Base-by-base conservation (phyloP, 1,140 invertebrate species). In the Leptoteleia sp. region DNA sequence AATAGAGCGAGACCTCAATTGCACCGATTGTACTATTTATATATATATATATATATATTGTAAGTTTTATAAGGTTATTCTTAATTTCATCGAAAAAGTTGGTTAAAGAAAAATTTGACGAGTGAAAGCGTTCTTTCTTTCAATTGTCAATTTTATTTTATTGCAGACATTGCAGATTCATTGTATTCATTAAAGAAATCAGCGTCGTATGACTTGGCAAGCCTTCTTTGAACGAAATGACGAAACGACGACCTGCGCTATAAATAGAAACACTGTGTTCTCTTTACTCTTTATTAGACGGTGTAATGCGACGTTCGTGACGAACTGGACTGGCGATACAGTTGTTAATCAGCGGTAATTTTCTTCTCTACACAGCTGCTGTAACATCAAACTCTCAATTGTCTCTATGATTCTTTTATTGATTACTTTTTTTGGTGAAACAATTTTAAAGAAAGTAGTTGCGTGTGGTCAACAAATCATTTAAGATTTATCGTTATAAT, bases 341-440 rank as follows among this genome's bases (percentile, higher is more conserved):
- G 43, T 65, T 64, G 61, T 57, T 75, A 75, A 75, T 75, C 59
- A 75, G 71, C 38, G 33, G 16, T 75, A 75, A 75, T 75, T 75
- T 48, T 65, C 52, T 65, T 50, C 16, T 16, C 13, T 45, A 31
- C 16, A 48, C 68, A 57, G 70, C 71, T 52, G 59, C 71, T 33
- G 33, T 35, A 38, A 25, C 35, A 35, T 65, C 37, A 55, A 62
- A 62, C 48, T 65, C 45, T 75, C 50, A 47, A 45, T 65, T 75
- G 71, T 52, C 45, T 52, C 48, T 43, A 25, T 57, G 64, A 25
- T 35, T 16, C 35, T 7, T 11, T 17, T 6, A 54, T 54, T 35
- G 17, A 48, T 40, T 6, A 1, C 12, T 16, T 61, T 47, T 47
- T 35, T n/a, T n/a, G n/a, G n/a, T n/a, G n/a, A n/a, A n/a, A n/a